phyloP scores from a whole-genome alignment of 2,113 vertebrate species.

The Rhegmatorhina hoffmannsi region DNA sequence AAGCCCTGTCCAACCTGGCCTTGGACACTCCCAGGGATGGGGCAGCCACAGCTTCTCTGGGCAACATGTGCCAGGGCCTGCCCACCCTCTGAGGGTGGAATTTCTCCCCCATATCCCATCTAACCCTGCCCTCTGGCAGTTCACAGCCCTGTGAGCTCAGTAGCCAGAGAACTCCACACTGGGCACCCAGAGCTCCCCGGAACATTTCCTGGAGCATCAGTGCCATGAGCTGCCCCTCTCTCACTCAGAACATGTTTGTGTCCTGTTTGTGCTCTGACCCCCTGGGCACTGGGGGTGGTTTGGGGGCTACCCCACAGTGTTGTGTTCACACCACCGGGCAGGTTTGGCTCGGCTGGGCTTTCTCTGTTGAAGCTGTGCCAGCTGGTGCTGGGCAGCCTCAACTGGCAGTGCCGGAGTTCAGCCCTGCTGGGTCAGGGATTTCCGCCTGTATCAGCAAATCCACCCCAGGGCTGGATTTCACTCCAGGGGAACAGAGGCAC shows the following conservation, averaged over 20 bases:
- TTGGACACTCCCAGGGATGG: not conserved
- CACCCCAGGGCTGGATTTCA: not conserved
- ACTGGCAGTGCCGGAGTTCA: accelerated
- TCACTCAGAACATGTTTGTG: too few species aligned
- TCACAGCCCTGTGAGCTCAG: not conserved
- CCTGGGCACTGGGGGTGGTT: not conserved
- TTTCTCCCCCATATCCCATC: not conserved
- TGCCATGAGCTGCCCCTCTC: not conserved
- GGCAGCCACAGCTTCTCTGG: not conserved
- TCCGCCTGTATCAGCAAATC: not conserved
- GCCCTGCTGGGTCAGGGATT: not conserved
- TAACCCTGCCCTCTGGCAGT: not conserved
- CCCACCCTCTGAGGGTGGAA: not conserved
- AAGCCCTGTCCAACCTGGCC: not conserved
- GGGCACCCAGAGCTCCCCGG: too few species aligned
- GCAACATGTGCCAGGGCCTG: not conserved
- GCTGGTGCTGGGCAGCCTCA: not conserved
- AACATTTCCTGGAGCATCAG: not conserved
- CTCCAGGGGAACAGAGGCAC: not conserved
- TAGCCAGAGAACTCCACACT: not conserved
- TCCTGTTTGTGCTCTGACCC: too few species aligned
- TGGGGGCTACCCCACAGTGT: accelerated
- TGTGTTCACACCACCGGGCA: not conserved
- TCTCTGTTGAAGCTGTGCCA: not conserved
- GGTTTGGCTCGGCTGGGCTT: not conserved